phyloP scores from a whole-genome alignment of 2,113 vertebrate species.

The Caracal caracal region DNA sequence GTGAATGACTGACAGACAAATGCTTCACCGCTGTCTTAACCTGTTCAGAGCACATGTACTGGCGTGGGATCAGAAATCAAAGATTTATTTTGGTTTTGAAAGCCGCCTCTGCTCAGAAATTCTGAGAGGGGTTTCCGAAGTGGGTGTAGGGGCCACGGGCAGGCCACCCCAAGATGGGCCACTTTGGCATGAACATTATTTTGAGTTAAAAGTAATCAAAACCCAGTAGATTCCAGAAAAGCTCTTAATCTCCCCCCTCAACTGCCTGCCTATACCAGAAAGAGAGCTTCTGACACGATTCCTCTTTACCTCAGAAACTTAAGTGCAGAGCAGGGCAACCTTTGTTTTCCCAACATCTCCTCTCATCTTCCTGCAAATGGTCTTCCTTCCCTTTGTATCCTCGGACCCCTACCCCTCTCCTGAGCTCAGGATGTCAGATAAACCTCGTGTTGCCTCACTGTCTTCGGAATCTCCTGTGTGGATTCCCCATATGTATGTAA shows the following conservation, averaged over 20 bases:
- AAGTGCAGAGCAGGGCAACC: not conserved
- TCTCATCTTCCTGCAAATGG: not conserved
- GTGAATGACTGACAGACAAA: not conserved
- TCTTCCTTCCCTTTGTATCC: not conserved
- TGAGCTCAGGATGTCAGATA: not conserved
- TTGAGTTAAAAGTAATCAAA: not conserved
- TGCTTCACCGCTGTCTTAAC: not conserved
- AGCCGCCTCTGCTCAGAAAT: slow-evolving; percentile 7
- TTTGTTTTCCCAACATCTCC: not conserved
- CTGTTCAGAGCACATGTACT: not conserved
- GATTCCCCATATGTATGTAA: not conserved
- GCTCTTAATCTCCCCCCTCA: not conserved
- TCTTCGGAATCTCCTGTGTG: not conserved
- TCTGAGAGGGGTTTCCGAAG: not conserved
- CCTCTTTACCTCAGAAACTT: not conserved
- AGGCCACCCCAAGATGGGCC: not conserved
- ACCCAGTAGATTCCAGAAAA: not conserved
- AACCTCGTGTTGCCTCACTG: not conserved
- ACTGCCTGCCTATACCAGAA: not conserved
- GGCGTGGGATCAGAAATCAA: not conserved
- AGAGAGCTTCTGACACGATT: not conserved
- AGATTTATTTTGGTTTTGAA: slow-evolving; percentile 32
- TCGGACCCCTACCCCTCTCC: not conserved
- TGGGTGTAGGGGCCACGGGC: not conserved
- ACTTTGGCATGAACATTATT: not conserved